Evolutionary conservation across 2,888 invertebrate species (phyloP).

Genomic region (Eupithecia exiguata): DNA sequence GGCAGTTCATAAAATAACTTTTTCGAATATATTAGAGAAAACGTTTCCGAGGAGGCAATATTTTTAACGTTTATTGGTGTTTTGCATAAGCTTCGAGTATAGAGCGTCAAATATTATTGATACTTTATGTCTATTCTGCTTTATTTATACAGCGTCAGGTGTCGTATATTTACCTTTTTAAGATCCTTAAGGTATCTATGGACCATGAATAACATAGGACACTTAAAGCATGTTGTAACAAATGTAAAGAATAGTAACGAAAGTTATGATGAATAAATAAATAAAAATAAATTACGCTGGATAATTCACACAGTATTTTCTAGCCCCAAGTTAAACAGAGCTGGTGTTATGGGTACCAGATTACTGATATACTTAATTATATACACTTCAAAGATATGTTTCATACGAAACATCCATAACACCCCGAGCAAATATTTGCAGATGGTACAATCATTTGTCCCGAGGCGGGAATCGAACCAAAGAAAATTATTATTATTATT

Average conservation of each 20-base stretch:
- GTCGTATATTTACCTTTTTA: constrained; percentile 6
- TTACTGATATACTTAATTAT: no score
- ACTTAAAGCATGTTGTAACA: background rate
- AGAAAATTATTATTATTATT: no score
- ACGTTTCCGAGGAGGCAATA: constrained; percentile 69
- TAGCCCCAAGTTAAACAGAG: no score
- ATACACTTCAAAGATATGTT: no score
- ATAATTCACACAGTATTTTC: no score
- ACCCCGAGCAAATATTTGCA: no score
- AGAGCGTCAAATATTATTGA: constrained; percentile 40
- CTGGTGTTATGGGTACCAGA: no score
- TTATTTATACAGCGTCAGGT: constrained; percentile 6
- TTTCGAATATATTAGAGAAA: constrained; percentile 72
- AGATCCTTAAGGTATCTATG: background rate
- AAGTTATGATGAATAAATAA: no score
- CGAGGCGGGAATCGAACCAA: no score
- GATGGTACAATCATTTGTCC: no score
- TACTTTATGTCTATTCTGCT: constrained; percentile 59
- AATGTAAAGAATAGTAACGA: background rate
- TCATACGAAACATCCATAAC: no score
- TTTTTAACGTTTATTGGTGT: constrained; percentile 76
- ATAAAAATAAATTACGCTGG: no score
- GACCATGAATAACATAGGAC: background rate
- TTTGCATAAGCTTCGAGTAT: constrained; percentile 67
- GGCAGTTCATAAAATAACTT: constrained; percentile 78